phyloP scores from a whole-genome alignment of 2,113 vertebrate species.

The Romanogobio albipinnatus region DNA sequence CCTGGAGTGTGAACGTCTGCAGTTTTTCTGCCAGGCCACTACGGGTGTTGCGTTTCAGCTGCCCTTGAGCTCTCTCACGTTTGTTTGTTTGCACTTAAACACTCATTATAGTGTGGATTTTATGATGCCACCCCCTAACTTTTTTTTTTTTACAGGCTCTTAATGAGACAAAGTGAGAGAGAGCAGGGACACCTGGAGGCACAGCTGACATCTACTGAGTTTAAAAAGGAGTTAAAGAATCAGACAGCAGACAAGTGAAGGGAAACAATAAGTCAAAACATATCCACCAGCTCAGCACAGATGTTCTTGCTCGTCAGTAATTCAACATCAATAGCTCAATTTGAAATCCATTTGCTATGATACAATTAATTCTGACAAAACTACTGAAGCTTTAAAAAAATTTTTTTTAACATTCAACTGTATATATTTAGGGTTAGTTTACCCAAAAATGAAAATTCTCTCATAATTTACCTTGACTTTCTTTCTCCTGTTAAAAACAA shows the following conservation, averaged over 20 bases:
- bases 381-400: not conserved
- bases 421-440: not conserved
- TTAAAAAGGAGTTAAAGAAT: conserved; percentile 21
- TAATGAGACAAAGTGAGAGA: conserved; percentile 43
- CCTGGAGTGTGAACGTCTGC: conserved; percentile 49
- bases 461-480: too few species aligned
- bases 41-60: conserved; percentile 42
- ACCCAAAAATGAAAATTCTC: too few species aligned
- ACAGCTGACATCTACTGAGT: conserved; percentile 25
- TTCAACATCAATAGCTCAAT: not conserved
- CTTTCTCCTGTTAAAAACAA: too few species aligned
- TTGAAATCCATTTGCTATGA: not conserved
- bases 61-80: conserved; percentile 45
- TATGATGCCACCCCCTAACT: conserved; percentile 48
- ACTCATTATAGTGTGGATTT: conserved; percentile 54
- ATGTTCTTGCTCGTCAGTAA: not conserved
- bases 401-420: not conserved
- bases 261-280: not conserved
- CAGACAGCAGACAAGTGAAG: conserved; percentile 20
- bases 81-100: conserved; percentile 60
- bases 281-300: not conserved
- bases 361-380: too few species aligned
- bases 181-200: conserved; percentile 50
- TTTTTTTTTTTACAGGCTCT: conserved; percentile 36
- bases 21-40: conserved; percentile 38